Percentiles rank a stretch among this genome's conserved stretches.
These are phyloP conservation scores for Drosophila mettleri DNA, from an alignment of 2,888 invertebrate genomes.

Conservation along the genomic window DNA sequence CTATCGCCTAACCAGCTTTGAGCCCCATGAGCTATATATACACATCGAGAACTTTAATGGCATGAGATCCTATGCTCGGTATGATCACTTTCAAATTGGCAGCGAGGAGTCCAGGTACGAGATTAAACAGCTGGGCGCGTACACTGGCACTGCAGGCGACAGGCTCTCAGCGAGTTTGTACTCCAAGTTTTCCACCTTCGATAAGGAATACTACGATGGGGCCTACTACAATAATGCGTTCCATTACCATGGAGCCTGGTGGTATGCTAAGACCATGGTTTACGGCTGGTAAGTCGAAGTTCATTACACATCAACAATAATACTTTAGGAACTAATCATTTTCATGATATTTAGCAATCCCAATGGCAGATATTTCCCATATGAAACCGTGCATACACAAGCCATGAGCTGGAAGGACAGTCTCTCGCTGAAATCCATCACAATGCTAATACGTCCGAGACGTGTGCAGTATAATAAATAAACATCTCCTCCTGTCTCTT, in stretches of 20 bases:
- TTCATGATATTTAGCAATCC: neutral
- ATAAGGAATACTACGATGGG: neutral
- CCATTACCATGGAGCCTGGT: slow-evolving; percentile 7
- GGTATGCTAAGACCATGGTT: neutral
- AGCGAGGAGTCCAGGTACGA: neutral
- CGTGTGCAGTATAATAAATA: neutral
- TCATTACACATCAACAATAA: neutral
- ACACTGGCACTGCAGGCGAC: neutral
- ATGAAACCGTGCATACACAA: neutral
- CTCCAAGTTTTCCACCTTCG: slow-evolving; percentile 5
- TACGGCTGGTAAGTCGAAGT: neutral
- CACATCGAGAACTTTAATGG: neutral
- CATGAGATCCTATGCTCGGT: neutral
- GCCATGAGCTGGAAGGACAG: neutral
- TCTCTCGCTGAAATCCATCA: neutral
- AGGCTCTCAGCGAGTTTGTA: neutral
- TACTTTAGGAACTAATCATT: neutral
- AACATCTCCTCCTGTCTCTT: neutral
- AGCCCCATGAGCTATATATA: slow-evolving; percentile 5
- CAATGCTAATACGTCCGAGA: slow-evolving; percentile 12
- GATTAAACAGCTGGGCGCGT: slow-evolving; percentile 1
- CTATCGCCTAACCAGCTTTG: slow-evolving; percentile 1
- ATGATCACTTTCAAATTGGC: slow-evolving; percentile 12
- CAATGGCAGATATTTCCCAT: slow-evolving; percentile 1
- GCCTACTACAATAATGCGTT: neutral